A percentile compares a stretch with the other conserved stretches of the same genome.
Conservation (phyloP, 2,113 vertebrate species). For the Phylloscopus trochilus region DNA sequence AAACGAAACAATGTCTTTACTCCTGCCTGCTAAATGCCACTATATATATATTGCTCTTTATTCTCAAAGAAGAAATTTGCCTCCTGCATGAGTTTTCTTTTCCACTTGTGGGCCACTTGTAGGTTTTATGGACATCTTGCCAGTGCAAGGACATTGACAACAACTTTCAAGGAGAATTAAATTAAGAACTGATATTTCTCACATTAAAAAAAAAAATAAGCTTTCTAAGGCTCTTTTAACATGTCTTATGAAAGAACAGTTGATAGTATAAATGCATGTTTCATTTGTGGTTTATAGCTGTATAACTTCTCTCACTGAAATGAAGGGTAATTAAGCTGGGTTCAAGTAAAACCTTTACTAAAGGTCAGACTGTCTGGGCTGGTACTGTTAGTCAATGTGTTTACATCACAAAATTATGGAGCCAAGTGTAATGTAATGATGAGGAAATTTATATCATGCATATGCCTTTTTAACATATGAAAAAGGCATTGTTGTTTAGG, state of each 20-base stretch:
- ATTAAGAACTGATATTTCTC: not conserved
- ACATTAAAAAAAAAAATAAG: not conserved
- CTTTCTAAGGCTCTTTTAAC: not conserved
- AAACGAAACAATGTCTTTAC: not conserved
- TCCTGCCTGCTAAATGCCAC: not conserved
- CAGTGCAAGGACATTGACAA: not conserved
- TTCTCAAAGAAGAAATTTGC: not conserved
- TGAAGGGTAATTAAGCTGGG: not conserved
- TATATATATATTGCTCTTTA: not conserved
- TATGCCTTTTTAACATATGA: not conserved
- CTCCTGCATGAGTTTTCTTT: not conserved
- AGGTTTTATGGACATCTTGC: not conserved
- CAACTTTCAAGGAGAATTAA: not conserved
- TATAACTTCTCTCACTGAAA: not conserved
- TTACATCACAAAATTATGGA: not conserved
- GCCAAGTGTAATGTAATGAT: not conserved
- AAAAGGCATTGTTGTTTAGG: not conserved
- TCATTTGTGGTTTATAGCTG: not conserved
- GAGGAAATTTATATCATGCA: not conserved
- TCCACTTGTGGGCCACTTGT: not conserved
- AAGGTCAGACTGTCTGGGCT: not conserved
- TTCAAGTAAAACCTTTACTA: not conserved
- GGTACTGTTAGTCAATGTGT: not conserved
- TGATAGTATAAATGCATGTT: not conserved
- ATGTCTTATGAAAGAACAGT: not conserved